Conservation (phyloP, 2,113 vertebrate genomes). For the Poecilia latipinna region DNA sequence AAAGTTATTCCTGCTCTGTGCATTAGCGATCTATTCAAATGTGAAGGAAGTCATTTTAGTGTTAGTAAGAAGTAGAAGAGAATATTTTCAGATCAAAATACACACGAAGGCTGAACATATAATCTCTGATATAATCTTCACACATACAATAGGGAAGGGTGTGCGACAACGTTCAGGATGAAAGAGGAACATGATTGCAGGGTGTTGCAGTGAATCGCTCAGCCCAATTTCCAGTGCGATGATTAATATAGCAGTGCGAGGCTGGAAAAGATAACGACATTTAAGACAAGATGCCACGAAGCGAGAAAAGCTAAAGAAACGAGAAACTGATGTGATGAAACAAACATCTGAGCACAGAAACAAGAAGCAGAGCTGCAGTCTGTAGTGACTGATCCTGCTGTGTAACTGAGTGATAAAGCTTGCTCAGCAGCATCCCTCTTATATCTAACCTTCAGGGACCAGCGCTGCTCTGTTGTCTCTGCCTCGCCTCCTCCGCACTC, state of each 20-base stretch:
- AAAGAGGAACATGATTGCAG: conserved; percentile 1
- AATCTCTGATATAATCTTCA: neutral
- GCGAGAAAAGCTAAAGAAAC: conserved; percentile 3
- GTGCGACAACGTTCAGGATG: conserved; percentile 9
- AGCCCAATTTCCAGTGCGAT: conserved; percentile 44
- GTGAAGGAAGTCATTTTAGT: conserved; percentile 1
- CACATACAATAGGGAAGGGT: neutral
- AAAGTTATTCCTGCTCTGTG: conserved; percentile 5
- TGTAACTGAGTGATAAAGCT: conserved; percentile 66
- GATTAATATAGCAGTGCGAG: conserved; percentile 23
- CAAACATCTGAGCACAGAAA: conserved; percentile 22
- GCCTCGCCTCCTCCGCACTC: conserved; percentile 52
- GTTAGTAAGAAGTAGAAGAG: conserved; percentile 19
- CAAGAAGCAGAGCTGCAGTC: conserved; percentile 14
- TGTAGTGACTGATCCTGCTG: conserved; percentile 58
- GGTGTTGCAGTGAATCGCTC: conserved; percentile 34
- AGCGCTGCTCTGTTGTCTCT: conserved; percentile 55
- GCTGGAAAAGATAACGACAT: neutral
- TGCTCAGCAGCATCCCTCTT: conserved; percentile 72
- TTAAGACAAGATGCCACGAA: neutral
- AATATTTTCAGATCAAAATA: conserved; percentile 12
- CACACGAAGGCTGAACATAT: neutral
- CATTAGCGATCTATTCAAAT: neutral
- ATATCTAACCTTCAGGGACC: conserved; percentile 67
- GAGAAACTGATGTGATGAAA: neutral